phyloP scores from a whole-genome alignment of 2,888 invertebrate genomes.

The Antheraea yamamai region DNA sequence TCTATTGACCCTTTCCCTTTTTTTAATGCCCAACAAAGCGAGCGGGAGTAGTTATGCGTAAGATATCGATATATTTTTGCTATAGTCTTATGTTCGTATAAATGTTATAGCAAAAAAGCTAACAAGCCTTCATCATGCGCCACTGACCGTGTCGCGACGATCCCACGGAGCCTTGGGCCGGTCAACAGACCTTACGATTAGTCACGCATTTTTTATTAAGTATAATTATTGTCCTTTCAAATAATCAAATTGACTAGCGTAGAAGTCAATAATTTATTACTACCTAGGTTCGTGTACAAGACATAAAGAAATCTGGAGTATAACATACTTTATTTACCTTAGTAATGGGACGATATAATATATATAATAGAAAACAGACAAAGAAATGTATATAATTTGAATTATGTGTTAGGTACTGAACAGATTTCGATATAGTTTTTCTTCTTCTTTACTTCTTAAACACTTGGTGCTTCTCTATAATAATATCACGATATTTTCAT shows the following conservation, averaged over 20 bases:
- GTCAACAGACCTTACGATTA: slow-evolving; percentile 10
- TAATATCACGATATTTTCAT: no score
- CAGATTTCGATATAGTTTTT: no score
- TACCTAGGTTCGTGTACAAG: background rate
- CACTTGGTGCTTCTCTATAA: no score
- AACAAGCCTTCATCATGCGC: slow-evolving; percentile 14
- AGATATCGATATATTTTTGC: background rate
- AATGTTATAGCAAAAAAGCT: slow-evolving; percentile 8
- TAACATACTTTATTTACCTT: background rate
- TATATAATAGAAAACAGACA: background rate
- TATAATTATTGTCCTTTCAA: background rate
- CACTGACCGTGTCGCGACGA: slow-evolving; percentile 6
- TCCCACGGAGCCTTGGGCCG: slow-evolving; percentile 7
- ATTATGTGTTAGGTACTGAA: no score
- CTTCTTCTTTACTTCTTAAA: no score
- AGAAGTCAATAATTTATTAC: background rate
- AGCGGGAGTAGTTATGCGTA: no score
- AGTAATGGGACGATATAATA: no score
- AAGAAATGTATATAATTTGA: no score
- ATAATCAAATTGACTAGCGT: background rate
- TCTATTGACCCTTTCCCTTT: no score
- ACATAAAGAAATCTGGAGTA: background rate
- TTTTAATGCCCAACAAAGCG: no score
- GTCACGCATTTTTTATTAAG: background rate
- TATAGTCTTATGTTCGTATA: background rate